A percentile compares a stretch with the other conserved stretches of the same genome.
Evolutionary conservation across 2,113 vertebrate species (phyloP).

Genomic region (Fulica atra): DNA sequence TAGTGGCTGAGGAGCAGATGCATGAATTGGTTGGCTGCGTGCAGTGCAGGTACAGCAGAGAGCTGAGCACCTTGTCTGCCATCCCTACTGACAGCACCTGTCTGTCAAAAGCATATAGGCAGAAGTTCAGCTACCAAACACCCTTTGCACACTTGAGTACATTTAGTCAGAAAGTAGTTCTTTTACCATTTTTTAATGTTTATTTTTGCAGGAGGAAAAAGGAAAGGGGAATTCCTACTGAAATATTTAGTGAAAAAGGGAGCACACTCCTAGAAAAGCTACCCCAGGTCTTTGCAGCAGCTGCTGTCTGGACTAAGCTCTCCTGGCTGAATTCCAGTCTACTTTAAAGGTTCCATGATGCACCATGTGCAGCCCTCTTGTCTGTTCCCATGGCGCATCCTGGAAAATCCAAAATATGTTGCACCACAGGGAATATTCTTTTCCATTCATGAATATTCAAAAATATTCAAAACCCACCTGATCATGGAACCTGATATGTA

Average conservation of each 20-base stretch:
- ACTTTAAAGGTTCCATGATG: neutral
- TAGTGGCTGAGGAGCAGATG: neutral
- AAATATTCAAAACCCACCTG: neutral
- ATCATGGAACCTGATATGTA: neutral
- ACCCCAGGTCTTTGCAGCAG: rapidly evolving
- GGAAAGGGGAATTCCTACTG: neutral
- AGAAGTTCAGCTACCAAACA: neutral
- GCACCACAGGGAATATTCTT: neutral
- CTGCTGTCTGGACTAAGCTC: neutral
- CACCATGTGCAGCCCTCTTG: neutral
- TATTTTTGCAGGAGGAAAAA: neutral
- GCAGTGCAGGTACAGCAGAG: neutral
- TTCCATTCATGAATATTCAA: neutral
- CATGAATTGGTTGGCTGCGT: neutral
- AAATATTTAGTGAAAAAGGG: neutral
- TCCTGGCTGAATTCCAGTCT: neutral
- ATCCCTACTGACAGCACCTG: neutral
- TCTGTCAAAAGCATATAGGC: neutral
- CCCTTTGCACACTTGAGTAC: rapidly evolving
- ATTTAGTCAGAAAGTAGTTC: neutral
- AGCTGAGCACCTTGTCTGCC: neutral
- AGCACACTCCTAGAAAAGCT: neutral
- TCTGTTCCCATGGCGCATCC: neutral
- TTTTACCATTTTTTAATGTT: neutral
- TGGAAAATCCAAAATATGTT: neutral